Evolutionary conservation across 1,140 invertebrate genomes (phyloP).

Genomic region (Drosophila lowei): DNA sequence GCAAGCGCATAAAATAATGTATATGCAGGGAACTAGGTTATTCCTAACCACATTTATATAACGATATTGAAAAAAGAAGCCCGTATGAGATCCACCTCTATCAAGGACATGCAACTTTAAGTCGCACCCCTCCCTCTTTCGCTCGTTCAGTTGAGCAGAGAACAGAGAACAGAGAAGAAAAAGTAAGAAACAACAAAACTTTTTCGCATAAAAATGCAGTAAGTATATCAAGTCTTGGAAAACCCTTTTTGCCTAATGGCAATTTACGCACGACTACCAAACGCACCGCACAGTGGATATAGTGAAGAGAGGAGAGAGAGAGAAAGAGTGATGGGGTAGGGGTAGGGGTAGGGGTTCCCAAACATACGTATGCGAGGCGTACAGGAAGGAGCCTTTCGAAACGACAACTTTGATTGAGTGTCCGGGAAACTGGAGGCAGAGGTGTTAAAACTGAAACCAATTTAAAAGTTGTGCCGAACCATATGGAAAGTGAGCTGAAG

Average conservation of each 20-base stretch:
- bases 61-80: constrained; percentile 14
- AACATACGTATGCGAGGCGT: constrained; percentile 47
- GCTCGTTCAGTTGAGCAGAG: constrained; percentile 19
- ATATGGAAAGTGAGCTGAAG: constrained; percentile 63
- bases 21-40: too few relatives aligned
- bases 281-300: constrained; percentile 30
- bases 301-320: background rate
- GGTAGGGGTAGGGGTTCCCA: background rate
- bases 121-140: background rate
- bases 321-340: background rate
- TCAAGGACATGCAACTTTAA: constrained; percentile 44
- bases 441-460: constrained; percentile 79
- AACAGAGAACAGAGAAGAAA: constrained; percentile 18
- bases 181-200: constrained; percentile 43
- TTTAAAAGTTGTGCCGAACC: constrained; percentile 74
- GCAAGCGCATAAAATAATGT: too few relatives aligned
- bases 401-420: constrained; percentile 76
- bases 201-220: constrained; percentile 75
- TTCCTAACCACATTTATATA: background rate
- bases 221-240: constrained; percentile 61
- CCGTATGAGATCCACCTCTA: constrained; percentile 31
- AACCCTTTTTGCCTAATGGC: constrained; percentile 72
- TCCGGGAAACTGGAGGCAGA: constrained; percentile 54
- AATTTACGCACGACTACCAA: constrained; percentile 77
- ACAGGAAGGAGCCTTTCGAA: constrained; percentile 28